Conservation (phyloP, 2,888 invertebrate species). For the Metalampra italica region DNA sequence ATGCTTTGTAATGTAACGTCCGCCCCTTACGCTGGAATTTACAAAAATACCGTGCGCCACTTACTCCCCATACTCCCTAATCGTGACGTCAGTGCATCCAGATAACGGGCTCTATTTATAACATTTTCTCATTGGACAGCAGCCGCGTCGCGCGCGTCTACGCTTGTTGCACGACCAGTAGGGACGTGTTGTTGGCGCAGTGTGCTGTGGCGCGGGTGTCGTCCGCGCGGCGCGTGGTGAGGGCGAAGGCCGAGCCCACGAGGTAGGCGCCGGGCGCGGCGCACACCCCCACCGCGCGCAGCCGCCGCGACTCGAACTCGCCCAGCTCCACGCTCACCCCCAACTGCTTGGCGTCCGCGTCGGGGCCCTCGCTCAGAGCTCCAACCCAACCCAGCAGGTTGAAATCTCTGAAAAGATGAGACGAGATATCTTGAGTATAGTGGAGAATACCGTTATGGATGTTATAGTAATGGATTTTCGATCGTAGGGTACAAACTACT, state of each 20-base stretch:
- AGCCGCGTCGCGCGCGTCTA: background rate
- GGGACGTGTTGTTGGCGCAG: constrained; percentile 51
- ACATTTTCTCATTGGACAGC: background rate
- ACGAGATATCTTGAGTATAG: background rate
- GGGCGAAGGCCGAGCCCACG: constrained; percentile 80
- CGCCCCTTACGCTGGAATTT: too few species aligned
- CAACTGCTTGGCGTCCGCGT: constrained; percentile 34
- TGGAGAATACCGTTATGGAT: too few species aligned
- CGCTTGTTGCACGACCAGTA: constrained; percentile 54
- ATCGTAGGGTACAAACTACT: too few species aligned
- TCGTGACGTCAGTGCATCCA: too few species aligned
- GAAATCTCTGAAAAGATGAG: constrained; percentile 42
- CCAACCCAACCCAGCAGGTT: constrained; percentile 68
- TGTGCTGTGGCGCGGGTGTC: constrained; percentile 34
- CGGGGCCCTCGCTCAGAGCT: constrained; percentile 38
- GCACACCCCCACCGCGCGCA: constrained; percentile 80
- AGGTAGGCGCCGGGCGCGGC: constrained; percentile 83
- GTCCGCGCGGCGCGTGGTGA: constrained; percentile 31
- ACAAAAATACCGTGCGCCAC: too few species aligned
- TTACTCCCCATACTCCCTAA: too few species aligned
- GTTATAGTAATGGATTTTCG: too few species aligned
- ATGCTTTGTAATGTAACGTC: too few species aligned
- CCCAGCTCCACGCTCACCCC: constrained; percentile 64
- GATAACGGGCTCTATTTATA: too few species aligned
- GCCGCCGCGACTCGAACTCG: constrained; percentile 71